Evolutionary conservation across 2,113 vertebrate species (phyloP), one percentile per base, ranked within the genome.

Genomic region (Eleginops maclovinus): DNA sequence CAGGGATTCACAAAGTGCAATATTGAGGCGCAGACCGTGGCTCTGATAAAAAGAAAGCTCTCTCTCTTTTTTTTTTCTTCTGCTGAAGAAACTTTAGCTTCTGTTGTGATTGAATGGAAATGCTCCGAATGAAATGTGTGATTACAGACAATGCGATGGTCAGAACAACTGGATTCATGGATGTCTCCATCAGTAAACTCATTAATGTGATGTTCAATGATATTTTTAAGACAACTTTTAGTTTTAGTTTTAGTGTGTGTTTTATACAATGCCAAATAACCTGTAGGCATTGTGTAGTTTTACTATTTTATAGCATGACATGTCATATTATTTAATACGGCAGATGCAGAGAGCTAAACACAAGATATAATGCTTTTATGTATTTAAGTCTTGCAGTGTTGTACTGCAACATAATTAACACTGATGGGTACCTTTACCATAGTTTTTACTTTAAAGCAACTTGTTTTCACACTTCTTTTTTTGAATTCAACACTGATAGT

Each of bases 1-100:
- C 4, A 21, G 49, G 36, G 60, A 81, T 46, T 59, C 0, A 60
- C 11, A 26, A 64, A 46, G 64, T 90, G 81, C 79, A 86, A 79
- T 89, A 82, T 59, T 16, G 55, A 53, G 73, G 47, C 70, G 44
- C 31, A 19, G 31, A 77, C 9, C 14, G n/a, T 24, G 21, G 53
- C 22, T 21, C 26, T 47, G 74, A 36, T 44, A 62, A 68, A 68
- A 26, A 9, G 49, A 31, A 41, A 63, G 19, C 22, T 43, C 40
- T 26, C 0, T 54, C n/a, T n/a, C n/a, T 31, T 21, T 6, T 50
- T 19, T 79, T 82, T 83, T 63, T 47, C 19, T 43, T 61, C 40
- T 71, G 60, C 49, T 75, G 54, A 31, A 36, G 46, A 44, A 60
- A 40, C 11, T 4, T 12, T 22, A 5, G 50, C 43, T 60, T 4